Conservation (phyloP, 2,113 vertebrate species). For the Phrynocephalus versicolor region DNA sequence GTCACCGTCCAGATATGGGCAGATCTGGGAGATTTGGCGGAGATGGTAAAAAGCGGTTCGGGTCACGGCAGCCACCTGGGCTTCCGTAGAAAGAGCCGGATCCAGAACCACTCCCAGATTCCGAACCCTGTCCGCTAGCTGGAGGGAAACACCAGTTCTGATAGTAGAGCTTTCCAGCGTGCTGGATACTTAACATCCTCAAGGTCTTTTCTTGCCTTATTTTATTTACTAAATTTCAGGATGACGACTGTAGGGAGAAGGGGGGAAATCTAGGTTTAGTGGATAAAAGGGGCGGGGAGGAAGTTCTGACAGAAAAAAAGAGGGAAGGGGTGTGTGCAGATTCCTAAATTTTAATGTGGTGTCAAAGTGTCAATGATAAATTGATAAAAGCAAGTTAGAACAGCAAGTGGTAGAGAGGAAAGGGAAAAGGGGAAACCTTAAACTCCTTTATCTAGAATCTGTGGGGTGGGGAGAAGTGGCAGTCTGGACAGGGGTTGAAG, state of each 20-base stretch:
- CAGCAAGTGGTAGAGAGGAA: conserved; percentile 27
- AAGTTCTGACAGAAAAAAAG: background rate
- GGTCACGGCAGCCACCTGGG: too few relatives aligned
- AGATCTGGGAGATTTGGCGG: too few relatives aligned
- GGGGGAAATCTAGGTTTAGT: background rate
- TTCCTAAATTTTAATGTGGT: conserved; percentile 60
- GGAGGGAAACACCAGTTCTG: background rate
- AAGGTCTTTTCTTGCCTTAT: background rate
- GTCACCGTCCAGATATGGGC: too few relatives aligned
- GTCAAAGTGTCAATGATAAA: conserved; percentile 64
- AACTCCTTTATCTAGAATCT: conserved; percentile 28
- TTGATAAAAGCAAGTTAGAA: conserved; percentile 44
- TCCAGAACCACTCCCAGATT: too few relatives aligned
- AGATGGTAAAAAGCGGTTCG: too few relatives aligned
- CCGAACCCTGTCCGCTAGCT: too few relatives aligned
- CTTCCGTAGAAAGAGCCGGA: too few relatives aligned
- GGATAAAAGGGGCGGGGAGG: background rate
- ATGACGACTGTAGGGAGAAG: background rate
- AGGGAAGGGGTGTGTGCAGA: background rate
- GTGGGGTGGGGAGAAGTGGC: background rate
- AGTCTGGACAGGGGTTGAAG: conserved; percentile 15
- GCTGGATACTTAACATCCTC: background rate
- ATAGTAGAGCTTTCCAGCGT: background rate
- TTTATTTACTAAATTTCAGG: background rate
- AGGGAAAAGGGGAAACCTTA: background rate